Evolutionary conservation across 2,113 vertebrate species (phyloP).

Genomic region (Drymodes brunneopygia): DNA sequence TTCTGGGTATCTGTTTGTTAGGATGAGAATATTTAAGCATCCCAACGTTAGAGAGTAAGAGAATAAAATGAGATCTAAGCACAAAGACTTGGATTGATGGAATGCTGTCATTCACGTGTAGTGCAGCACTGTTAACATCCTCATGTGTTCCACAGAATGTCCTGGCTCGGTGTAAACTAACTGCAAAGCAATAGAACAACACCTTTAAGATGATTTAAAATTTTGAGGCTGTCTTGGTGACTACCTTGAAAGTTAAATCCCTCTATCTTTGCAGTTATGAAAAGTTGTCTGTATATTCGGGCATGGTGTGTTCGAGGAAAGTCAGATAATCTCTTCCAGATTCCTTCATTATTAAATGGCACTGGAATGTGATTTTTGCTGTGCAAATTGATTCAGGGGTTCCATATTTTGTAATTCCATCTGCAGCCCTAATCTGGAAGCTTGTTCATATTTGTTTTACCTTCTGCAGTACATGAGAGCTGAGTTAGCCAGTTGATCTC

Average conservation of each 20-base stretch:
- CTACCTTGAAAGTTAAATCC: background rate
- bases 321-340: background rate
- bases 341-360: background rate
- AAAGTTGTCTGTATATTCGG: background rate
- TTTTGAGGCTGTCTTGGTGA: background rate
- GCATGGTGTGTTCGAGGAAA: background rate
- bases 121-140: background rate
- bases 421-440: background rate
- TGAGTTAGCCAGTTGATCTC: background rate
- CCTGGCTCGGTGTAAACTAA: background rate
- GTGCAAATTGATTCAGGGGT: background rate
- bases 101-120: background rate
- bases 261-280: background rate
- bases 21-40: background rate
- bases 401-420: background rate
- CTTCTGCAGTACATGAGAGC: background rate
- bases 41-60: background rate
- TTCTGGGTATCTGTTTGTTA: background rate
- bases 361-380: background rate
- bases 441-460: background rate
- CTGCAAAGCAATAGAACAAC: background rate
- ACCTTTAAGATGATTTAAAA: background rate
- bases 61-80: background rate
- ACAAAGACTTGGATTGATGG: background rate
- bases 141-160: background rate